These are phyloP conservation scores for Holacanthella duospinosa DNA, from an alignment of 2,888 invertebrate species.

Conservation along the genomic window DNA sequence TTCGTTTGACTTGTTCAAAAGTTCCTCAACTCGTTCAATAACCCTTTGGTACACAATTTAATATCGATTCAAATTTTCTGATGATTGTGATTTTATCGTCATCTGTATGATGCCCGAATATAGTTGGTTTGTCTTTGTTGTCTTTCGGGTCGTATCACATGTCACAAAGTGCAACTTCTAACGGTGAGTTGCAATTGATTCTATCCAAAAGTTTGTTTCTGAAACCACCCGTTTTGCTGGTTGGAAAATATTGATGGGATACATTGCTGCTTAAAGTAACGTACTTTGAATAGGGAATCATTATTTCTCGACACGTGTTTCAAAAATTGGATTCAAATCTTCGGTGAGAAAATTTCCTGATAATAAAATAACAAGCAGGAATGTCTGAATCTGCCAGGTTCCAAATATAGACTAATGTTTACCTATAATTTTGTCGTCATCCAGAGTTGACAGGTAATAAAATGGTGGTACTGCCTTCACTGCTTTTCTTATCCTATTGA, in stretches of 20 bases:
- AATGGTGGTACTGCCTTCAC: neutral
- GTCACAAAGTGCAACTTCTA: neutral
- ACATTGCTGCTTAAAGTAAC: neutral
- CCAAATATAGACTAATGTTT: too few species aligned
- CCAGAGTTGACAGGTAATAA: too few species aligned
- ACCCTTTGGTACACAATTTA: neutral
- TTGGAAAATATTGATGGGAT: neutral
- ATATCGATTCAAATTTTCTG: neutral
- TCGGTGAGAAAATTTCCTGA: neutral
- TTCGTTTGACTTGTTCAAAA: neutral
- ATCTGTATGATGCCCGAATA: neutral
- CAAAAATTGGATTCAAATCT: neutral
- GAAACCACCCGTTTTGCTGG: neutral
- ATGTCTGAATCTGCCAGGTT: too few species aligned
- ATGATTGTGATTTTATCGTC: neutral
- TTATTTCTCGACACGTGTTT: too few species aligned
- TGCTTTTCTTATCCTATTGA: neutral
- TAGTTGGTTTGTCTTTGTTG: too few species aligned
- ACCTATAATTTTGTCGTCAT: too few species aligned
- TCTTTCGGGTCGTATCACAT: neutral
- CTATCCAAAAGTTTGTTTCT: neutral
- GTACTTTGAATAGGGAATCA: neutral
- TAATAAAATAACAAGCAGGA: too few species aligned
- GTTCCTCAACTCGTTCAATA: neutral
- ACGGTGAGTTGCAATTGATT: neutral